Evolutionary conservation across 2,113 vertebrate genomes (phyloP), one percentile per base, ranked within the genome.

Genomic region (Micromys minutus): DNA sequence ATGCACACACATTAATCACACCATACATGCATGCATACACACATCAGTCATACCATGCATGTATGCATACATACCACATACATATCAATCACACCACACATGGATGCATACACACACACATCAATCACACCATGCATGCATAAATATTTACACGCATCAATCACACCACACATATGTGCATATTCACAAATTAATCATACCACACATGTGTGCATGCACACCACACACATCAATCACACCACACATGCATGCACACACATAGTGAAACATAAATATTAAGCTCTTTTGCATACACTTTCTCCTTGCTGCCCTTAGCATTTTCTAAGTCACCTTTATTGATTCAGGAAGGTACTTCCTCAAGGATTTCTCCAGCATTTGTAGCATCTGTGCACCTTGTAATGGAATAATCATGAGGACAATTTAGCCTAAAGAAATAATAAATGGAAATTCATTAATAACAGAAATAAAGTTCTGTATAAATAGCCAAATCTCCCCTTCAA

Each of bases 261-360:
- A 76, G 13, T 17, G 17, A 7, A 17, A 16, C 31, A 26, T 29
- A 77, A 88, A 47, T 42, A 22, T 22, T 16, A 29, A 9, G 39
- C 55, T 75, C 39, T 36, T 84, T 12, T 21, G 3, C 0, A 55
- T 19, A 5, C 26, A 8, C 9, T 45, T 50, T 36, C 50, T 52
- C 22, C 52, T 52, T 63, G 45, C 24, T 83, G 9, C n/a, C 19
- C 29, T 7, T 13, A 39, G 19, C 22, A 76, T n/a, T 87, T 87
- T 36, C 47, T 52, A n/a, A 24, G 17, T 96, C 61, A 98, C 96
- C 97, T 97, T 97, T 92, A 97, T 26, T 50, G 96, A 95, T 31
- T 69, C 91, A 11, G 97, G 97, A 45, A 98, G 86, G 21, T 65
- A 79, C 50, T 91, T 96, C 42, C 79, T 88, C 91, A 98, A 45